Conservation (phyloP, 2,797 vertebrate species). For the Simalia tracyae region DNA sequence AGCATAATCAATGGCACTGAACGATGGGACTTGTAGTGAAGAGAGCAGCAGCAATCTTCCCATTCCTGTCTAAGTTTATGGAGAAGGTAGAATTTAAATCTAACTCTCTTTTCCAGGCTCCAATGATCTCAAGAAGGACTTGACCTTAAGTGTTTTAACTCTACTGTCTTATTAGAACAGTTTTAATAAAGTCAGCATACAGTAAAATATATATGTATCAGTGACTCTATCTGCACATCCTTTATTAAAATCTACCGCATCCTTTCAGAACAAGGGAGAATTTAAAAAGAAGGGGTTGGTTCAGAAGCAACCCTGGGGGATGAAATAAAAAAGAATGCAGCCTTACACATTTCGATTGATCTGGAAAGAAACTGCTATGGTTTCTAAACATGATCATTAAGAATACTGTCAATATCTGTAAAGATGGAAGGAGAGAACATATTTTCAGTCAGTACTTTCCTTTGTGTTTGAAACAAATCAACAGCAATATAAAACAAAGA, state of each 20-base stretch:
- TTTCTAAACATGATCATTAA: constrained; percentile 26
- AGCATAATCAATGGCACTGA: too few species aligned
- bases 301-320: neutral
- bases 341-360: constrained; percentile 1
- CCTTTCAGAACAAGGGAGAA: constrained; percentile 17
- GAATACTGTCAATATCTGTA: constrained; percentile 5
- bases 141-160: neutral
- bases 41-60: too few species aligned
- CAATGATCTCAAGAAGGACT: neutral
- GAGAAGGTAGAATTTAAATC: neutral
- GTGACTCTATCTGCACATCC: neutral
- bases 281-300: constrained; percentile 29
- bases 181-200: neutral
- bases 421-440: neutral
- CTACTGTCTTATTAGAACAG: neutral
- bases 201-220: neutral
- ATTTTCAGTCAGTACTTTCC: neutral
- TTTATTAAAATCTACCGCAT: constrained; percentile 11
- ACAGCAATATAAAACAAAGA: neutral
- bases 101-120: neutral
- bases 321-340: constrained; percentile 12
- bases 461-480: neutral
- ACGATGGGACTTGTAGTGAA: too few species aligned
- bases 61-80: neutral
- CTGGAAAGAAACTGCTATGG: neutral